A percentile compares a stretch with the other conserved stretches of the same genome.
phyloP scores from a whole-genome alignment of 2,797 vertebrate species.

The Percopsis omiscomaycus region DNA sequence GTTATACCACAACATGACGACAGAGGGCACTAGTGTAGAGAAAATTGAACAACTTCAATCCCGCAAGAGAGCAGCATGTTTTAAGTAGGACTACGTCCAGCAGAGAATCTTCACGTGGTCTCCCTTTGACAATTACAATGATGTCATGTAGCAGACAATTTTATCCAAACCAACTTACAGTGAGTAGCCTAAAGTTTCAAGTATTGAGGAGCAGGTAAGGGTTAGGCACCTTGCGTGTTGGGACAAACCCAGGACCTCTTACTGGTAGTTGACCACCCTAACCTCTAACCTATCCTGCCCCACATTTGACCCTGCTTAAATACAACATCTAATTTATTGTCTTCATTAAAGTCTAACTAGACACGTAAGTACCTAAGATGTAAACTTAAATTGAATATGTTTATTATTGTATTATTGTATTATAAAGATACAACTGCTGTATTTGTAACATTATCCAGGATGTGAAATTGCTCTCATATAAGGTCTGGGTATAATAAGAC shows the following conservation, averaged over 20 bases:
- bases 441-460: not conserved
- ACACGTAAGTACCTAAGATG: not conserved
- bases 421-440: not conserved
- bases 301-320: no score
- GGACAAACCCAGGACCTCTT: no score
- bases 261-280: no score
- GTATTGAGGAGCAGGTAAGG: no score
- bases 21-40: conserved; percentile 57
- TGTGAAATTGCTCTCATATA: not conserved
- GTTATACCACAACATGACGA: conserved; percentile 32
- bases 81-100: not conserved
- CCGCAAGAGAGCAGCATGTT: not conserved
- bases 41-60: not conserved
- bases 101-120: not conserved
- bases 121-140: not conserved
- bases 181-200: no score
- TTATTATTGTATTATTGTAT: not conserved
- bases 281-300: no score
- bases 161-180: no score
- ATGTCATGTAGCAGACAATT: no score
- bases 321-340: no score
- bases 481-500: not conserved
- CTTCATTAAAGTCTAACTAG: no score
- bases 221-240: no score
- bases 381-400: not conserved